These are phyloP conservation scores for Colaptes auratus DNA, from an alignment of 2,113 vertebrate species.

Conservation along the genomic window DNA sequence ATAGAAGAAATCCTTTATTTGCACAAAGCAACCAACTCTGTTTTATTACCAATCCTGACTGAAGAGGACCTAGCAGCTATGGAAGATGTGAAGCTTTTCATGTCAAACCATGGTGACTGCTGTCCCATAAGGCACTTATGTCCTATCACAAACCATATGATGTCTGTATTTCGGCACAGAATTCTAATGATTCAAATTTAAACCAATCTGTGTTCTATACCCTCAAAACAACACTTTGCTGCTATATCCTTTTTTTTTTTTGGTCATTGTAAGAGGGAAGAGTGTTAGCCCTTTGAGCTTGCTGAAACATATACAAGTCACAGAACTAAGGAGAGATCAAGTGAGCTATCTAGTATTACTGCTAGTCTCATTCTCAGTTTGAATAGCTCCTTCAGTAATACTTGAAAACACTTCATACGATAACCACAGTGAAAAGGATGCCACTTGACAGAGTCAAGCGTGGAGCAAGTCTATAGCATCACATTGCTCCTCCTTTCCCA, in stretches of 20 bases:
- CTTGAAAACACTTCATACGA: slow-evolving; percentile 36
- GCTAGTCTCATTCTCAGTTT: neutral
- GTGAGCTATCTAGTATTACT: neutral
- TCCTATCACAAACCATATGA: neutral
- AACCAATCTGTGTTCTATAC: slow-evolving; percentile 13
- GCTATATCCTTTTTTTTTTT: neutral
- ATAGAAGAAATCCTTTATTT: neutral
- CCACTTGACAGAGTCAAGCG: neutral
- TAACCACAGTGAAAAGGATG: neutral
- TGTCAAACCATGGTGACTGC: slow-evolving; percentile 41
- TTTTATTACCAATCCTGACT: slow-evolving; percentile 30
- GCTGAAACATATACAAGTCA: neutral
- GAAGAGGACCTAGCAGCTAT: neutral
- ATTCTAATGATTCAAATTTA: slow-evolving; percentile 15
- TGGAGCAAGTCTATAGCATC: neutral
- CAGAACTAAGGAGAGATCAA: neutral
- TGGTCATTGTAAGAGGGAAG: neutral
- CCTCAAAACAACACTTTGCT: neutral
- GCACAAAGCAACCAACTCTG: slow-evolving; percentile 6
- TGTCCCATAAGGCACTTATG: slow-evolving; percentile 32
- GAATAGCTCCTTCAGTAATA: slow-evolving; percentile 12
- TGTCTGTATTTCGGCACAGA: slow-evolving; percentile 9
- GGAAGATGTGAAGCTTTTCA: slow-evolving; percentile 3
- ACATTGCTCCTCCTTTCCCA: neutral
- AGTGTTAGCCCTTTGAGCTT: neutral